Percentiles rank a stretch among this genome's conserved stretches.
phyloP scores from a whole-genome alignment of 2,888 invertebrate genomes.

The Eretmocerus hayati region DNA sequence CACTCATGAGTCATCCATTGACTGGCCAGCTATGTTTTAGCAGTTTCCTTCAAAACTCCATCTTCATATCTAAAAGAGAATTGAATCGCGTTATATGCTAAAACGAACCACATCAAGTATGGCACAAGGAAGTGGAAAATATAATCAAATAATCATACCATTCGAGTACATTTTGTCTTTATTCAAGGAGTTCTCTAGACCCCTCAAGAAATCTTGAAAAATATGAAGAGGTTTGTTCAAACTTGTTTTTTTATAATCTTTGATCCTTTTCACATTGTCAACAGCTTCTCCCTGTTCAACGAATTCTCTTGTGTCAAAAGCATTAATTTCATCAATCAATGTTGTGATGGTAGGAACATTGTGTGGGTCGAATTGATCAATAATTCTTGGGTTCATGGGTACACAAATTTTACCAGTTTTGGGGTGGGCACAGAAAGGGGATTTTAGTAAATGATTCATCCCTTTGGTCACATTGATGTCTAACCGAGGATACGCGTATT shows the following conservation, averaged over 20 bases:
- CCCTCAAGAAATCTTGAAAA: conserved; percentile 67
- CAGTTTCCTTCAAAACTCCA: conserved; percentile 29
- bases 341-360: conserved; percentile 67
- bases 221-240: conserved; percentile 60
- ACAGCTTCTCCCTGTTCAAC: conserved; percentile 45
- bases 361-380: conserved; percentile 67
- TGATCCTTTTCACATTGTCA: conserved; percentile 46
- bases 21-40: too few species aligned
- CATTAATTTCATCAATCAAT: conserved; percentile 59
- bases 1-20: too few species aligned
- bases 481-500: conserved; percentile 86
- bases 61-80: conserved; percentile 30
- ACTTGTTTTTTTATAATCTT: conserved; percentile 71
- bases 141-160: conserved; percentile 27
- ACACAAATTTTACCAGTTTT: conserved; percentile 94
- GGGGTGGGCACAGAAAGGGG: conserved; percentile 99
- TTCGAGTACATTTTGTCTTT: conserved; percentile 29
- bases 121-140: too few species aligned
- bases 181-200: conserved; percentile 49
- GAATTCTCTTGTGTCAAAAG: conserved; percentile 52
- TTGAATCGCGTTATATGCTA: too few species aligned
- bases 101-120: too few species aligned
- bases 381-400: conserved; percentile 67
- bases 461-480: conserved; percentile 96
- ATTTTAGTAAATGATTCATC: conserved; percentile 92